These are phyloP conservation scores for Streblospio benedicti DNA, from an alignment of 1,140 invertebrate species.

Conservation along the genomic window DNA sequence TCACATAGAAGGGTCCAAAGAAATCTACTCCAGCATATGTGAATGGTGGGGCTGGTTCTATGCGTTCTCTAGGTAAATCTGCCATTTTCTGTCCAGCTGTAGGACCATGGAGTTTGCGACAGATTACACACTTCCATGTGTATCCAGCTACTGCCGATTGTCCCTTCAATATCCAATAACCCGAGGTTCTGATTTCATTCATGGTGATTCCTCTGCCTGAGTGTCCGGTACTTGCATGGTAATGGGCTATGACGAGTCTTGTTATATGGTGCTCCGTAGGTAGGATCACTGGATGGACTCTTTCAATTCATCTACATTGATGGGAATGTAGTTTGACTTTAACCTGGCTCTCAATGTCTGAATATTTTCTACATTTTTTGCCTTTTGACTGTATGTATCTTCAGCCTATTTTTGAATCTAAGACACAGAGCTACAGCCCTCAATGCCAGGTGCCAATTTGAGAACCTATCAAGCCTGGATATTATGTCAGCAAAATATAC, in stretches of 20 bases:
- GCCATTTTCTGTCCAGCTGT: not conserved
- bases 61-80: not conserved
- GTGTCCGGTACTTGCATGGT: not conserved
- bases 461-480: no score
- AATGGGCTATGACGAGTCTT: no score
- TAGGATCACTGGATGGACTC: no score
- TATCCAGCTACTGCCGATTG: no score
- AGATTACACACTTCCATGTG: not conserved
- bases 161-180: not conserved
- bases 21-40: conserved; percentile 21
- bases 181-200: not conserved
- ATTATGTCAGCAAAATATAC: not conserved
- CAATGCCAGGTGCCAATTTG: conserved; percentile 5
- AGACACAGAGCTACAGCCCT: conserved; percentile 4
- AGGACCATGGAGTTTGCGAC: not conserved
- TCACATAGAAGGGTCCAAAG: conserved; percentile 24
- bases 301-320: not conserved
- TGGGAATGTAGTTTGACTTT: no score
- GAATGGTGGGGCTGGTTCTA: conserved; percentile 19
- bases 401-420: not conserved
- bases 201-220: not conserved
- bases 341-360: no score
- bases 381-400: not conserved
- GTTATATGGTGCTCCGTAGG: no score
- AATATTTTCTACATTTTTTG: no score